Base-by-base conservation (phyloP, 2,888 invertebrate species). In the Caenorhabditis macrosperma region DNA sequence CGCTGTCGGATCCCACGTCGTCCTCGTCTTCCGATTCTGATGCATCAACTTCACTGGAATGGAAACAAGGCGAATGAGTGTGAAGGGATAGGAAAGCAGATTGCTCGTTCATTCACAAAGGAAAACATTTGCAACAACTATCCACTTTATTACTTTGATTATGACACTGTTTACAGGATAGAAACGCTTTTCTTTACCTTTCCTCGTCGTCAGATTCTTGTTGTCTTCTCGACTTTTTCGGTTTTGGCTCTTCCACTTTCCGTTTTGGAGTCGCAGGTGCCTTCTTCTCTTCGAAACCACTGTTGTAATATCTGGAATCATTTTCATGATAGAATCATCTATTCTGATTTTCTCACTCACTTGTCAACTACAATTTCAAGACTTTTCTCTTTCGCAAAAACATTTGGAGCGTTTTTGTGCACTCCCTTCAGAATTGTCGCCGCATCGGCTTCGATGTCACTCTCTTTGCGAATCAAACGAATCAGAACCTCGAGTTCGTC, bases 401-500 rank as follows among this genome's bases (percentile, higher is more conserved):
- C 94, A 82, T 93, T 93, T 91, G 96, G 97, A 0, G 96, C 97
- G 90, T 95, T 94, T 0, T 94, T 93, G 91, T 96, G 95, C 28
- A 97, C 50, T 22, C 76, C 77, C 24, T 90, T 93, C 91, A 91
- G 93, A 92, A 97, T 94, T 91, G 95, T 95, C 91, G 96, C 95
- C 0, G 96, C 94, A 0, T 96, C 96, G 33, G 96, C 94, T 15
- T 46, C 64, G 1, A 63, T 96, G 84, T 96, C 92, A 74, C 97
- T 92, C 92, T 97, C 97, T 88, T 95, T 95, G 91, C 95, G 96
- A 30, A 97, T 94, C 44, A 97, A 92, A 15, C 96, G 93, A 22
- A 97, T 94, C 0, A 96, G 92, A 93, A 94, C 94, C 93, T 94
- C 95, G 81, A 97, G 91, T 91, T 97, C 97, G 88, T 94, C 93